Percentiles rank a stretch among this genome's conserved stretches.
Conservation (phyloP, 2,797 vertebrate species). For the Pteronotus mesoamericanus region DNA sequence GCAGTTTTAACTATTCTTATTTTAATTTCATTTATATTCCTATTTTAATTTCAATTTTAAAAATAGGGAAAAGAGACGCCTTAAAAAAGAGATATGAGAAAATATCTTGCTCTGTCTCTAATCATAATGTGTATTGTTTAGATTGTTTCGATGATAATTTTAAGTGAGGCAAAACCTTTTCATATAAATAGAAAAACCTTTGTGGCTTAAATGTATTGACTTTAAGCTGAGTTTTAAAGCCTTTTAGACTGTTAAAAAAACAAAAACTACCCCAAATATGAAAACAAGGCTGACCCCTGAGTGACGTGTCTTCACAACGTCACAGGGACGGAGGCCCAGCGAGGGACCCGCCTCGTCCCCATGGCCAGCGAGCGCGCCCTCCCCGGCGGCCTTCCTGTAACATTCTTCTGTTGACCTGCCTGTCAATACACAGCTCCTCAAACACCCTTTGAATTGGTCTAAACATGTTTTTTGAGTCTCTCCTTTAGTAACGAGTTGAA, state of each 20-base stretch:
- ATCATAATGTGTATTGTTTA: not conserved
- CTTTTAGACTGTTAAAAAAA: not conserved
- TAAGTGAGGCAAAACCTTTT: not conserved
- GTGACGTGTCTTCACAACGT: not conserved
- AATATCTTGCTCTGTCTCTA: not conserved
- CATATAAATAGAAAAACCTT: not conserved
- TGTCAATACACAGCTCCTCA: not conserved
- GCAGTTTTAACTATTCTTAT: not conserved
- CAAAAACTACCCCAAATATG: not conserved
- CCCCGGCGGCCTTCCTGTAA: not conserved
- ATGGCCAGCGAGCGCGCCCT: fast-evolving
- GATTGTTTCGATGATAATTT: not conserved
- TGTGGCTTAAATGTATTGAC: not conserved
- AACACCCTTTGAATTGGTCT: not conserved
- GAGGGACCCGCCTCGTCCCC: not conserved
- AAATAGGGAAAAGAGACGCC: not conserved
- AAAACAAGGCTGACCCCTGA: not conserved
- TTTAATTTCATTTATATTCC: not conserved
- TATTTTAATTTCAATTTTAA: not conserved
- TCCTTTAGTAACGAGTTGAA: not conserved
- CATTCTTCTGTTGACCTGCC: not conserved
- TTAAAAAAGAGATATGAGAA: not conserved
- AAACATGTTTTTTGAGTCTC: not conserved
- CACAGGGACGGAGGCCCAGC: fast-evolving
- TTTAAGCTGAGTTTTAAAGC: not conserved